Evolutionary conservation across 2,888 invertebrate genomes (phyloP), one percentile per base, ranked within the genome.

Genomic region (Crioceris asparagi): DNA sequence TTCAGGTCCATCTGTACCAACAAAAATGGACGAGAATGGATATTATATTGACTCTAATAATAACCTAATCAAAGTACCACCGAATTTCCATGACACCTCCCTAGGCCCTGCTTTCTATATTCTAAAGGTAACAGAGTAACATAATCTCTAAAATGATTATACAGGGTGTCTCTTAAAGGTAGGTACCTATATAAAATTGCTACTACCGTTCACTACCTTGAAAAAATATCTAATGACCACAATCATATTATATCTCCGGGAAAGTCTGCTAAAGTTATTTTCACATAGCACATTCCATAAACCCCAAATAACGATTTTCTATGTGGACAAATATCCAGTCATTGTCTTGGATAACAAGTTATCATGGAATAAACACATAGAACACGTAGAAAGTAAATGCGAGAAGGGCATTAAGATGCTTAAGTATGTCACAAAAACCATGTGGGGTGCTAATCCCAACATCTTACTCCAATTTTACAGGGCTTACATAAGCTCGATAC

Each of bases 1-100:
- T 3, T 38, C 38, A 25, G 55, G 50, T 2, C 60, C 61, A 8
- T 59, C 61, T 2, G 50, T 63, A 26, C 62, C 63, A 1, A 53
- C 59, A 1, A 45, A 49, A 32, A 35, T 51, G 3, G 55, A 60
- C 42, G 54, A 52, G 40, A 56, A 61, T 47, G 62, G 61, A 17
- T 68, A 63, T 38, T 46, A 49, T 29, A 14, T 55, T n/a, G 49
- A 52, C 29, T 38, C 39, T 12, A n/a, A 49, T 21, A 56, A 51
- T 7, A 46, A 48, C 16, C 27, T 59, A 5, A 34, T 52, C 6
- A 57, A 57, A 40, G 46, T 52, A 26, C 57, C 56, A 1, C 46
- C 53, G 0, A 45, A 50, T 36, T 36, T 46, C 4, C 35, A 46
- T 35, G 57, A 59, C 41, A 46, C 19, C 15, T 50, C 51, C 2